These are phyloP conservation scores for Melanaphis sacchari DNA, from an alignment of 1,140 invertebrate species.

Conservation along the genomic window DNA sequence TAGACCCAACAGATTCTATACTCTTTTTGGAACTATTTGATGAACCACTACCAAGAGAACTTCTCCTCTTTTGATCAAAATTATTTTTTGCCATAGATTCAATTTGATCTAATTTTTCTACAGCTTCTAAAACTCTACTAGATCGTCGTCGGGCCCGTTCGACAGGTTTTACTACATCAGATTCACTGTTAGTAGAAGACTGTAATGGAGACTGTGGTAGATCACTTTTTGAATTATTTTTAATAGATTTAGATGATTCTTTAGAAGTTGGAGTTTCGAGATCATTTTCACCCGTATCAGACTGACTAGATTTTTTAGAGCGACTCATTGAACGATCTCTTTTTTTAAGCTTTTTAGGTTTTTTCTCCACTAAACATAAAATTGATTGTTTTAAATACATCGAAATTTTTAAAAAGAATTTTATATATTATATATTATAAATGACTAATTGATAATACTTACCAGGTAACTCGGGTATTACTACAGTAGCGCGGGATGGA, in stretches of 20 bases:
- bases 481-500: constrained; percentile 62
- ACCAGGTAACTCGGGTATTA: constrained; percentile 62
- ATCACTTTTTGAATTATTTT: constrained; percentile 48
- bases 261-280: constrained; percentile 18
- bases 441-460: constrained; percentile 5
- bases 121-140: constrained; percentile 51
- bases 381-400: neutral
- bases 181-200: constrained; percentile 23
- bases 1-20: constrained; percentile 48
- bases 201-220: constrained; percentile 19
- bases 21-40: constrained; percentile 57
- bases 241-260: constrained; percentile 56
- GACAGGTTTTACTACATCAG: neutral
- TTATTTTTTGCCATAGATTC: constrained; percentile 47
- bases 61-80: constrained; percentile 43
- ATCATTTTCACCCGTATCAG: constrained; percentile 46
- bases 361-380: constrained; percentile 51
- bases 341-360: constrained; percentile 50
- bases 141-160: constrained; percentile 24
- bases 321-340: constrained; percentile 55
- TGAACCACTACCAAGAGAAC: constrained; percentile 45
- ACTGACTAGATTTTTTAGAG: constrained; percentile 46
- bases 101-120: constrained; percentile 54
- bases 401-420: neutral
- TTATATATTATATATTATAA: too few relatives aligned